Conservation (phyloP, 2,797 vertebrate species). For the Schizopygopsis pylzovi region DNA sequence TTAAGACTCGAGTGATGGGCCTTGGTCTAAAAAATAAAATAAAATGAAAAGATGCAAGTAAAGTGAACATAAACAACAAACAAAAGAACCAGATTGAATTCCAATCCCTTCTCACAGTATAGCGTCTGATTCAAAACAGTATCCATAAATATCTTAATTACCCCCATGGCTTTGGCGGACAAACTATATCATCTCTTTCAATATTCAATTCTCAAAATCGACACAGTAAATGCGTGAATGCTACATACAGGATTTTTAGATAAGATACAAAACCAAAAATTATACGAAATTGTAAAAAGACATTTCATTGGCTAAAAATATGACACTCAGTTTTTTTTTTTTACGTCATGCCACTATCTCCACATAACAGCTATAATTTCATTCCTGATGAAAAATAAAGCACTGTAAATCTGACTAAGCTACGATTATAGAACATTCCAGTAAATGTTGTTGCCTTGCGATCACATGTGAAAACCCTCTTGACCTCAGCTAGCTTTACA, state of each 20-base stretch:
- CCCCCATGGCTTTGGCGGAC: constrained; percentile 6
- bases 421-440: constrained; percentile 39
- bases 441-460: constrained; percentile 23
- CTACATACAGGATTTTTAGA: constrained; percentile 64
- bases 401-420: constrained; percentile 59
- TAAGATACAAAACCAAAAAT: constrained; percentile 73
- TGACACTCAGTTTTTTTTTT: constrained; percentile 41
- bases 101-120: constrained; percentile 50
- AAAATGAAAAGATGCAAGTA: constrained; percentile 60
- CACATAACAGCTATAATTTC: constrained; percentile 62
- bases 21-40: constrained; percentile 48
- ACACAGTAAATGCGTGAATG: constrained; percentile 52
- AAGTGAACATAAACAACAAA: constrained; percentile 63
- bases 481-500: constrained; percentile 36
- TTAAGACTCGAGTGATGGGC: constrained; percentile 73
- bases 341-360: constrained; percentile 77
- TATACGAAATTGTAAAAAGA: constrained; percentile 69
- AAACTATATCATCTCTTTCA: constrained; percentile 3
- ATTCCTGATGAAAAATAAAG: constrained; percentile 71
- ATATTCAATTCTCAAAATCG: constrained; percentile 8
- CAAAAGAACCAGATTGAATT: constrained; percentile 65
- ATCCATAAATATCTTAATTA: constrained; percentile 54
- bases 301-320: constrained; percentile 73
- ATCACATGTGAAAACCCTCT: constrained; percentile 12
- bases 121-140: constrained; percentile 64